Conservation (phyloP, 2,797 vertebrate genomes). For the Gouania willdenowi region DNA sequence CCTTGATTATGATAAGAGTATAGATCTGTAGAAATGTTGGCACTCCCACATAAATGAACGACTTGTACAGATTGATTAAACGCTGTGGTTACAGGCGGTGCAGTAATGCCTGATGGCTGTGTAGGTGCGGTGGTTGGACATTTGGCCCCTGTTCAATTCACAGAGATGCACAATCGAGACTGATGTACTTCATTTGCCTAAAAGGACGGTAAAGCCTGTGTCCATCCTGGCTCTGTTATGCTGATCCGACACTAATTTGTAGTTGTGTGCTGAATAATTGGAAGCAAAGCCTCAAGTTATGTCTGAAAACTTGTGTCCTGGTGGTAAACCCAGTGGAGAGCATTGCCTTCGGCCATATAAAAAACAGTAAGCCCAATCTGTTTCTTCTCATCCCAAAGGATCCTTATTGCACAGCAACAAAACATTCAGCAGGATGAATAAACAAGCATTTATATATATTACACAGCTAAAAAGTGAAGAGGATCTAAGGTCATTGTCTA, state of each 20-base stretch:
- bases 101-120: slow-evolving; percentile 40
- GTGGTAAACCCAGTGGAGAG: neutral
- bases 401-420: slow-evolving; percentile 20
- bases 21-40: too few relatives aligned
- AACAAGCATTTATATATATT: slow-evolving; percentile 16
- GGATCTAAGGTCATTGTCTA: slow-evolving; percentile 39
- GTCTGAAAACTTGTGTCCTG: neutral
- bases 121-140: slow-evolving; percentile 31
- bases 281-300: neutral
- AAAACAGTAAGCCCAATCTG: neutral
- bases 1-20: too few relatives aligned
- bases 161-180: slow-evolving; percentile 37
- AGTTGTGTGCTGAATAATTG: slow-evolving; percentile 20
- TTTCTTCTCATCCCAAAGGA: slow-evolving; percentile 16
- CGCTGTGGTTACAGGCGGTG: slow-evolving; percentile 33
- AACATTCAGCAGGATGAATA: slow-evolving; percentile 4
- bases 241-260: slow-evolving; percentile 17
- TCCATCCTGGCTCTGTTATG: slow-evolving; percentile 11
- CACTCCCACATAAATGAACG: too few relatives aligned
- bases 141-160: slow-evolving; percentile 31
- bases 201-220: slow-evolving; percentile 17
- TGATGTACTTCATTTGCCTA: slow-evolving; percentile 46
- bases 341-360: neutral
- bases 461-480: slow-evolving; percentile 19
- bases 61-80: slow-evolving; percentile 53